Evolutionary conservation across 2,888 invertebrate species (phyloP).

Genomic region (Meganola albula): DNA sequence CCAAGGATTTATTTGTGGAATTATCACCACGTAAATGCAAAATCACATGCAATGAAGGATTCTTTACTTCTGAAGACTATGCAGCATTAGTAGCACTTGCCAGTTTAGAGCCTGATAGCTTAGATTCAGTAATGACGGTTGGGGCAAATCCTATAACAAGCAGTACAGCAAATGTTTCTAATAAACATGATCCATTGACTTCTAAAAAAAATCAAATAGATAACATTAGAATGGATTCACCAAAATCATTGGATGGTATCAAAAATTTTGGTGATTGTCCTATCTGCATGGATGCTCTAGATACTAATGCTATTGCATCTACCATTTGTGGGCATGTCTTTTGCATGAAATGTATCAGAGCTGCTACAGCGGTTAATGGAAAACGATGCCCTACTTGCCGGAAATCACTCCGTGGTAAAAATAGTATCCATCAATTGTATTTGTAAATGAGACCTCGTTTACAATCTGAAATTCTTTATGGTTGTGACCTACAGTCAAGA

Average conservation of each 20-base stretch:
- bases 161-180: neutral
- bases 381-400: slow-evolving; percentile 51
- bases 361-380: slow-evolving; percentile 31
- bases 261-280: slow-evolving; percentile 42
- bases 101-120: neutral
- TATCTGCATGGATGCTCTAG: slow-evolving; percentile 45
- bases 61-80: too few species aligned
- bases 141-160: neutral
- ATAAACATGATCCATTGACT: neutral
- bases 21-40: too few species aligned
- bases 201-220: neutral
- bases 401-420: slow-evolving; percentile 31
- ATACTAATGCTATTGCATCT: slow-evolving; percentile 35
- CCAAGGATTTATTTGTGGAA: too few species aligned
- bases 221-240: neutral
- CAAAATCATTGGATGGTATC: neutral
- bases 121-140: neutral
- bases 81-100: neutral
- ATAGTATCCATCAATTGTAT: slow-evolving; percentile 44
- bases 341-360: slow-evolving; percentile 43
- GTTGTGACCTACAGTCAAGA: too few species aligned
- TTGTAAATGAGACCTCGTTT: too few species aligned
- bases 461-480: too few species aligned
- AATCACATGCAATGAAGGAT: too few species aligned
- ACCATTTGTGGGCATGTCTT: slow-evolving; percentile 55